Base-by-base conservation (phyloP, 1,140 invertebrate genomes). In the Oryctes rhinoceros region DNA sequence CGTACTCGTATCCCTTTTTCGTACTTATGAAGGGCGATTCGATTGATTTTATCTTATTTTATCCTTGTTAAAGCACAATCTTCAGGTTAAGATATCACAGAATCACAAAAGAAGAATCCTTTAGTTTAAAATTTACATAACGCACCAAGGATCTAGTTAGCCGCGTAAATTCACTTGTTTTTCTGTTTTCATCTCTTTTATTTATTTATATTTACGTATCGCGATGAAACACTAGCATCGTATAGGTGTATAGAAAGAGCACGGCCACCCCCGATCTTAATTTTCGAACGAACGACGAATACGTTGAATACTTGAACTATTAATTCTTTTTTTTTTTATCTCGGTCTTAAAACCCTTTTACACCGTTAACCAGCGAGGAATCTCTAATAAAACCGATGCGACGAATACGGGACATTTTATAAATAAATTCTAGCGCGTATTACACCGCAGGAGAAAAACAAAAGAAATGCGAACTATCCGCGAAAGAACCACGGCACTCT, bases 131-230 rank as follows among this genome's bases (percentile, higher is more conserved):
- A 44, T 7, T 44, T 44, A 44, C 9, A 44, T 44, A 53, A 59
- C 5, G 18, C 53, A 59, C 53, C 53, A 18, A 4, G 3, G 4
- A 59, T 59, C 18, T 59, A 53, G n/a, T 53, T 53, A n/a, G 49
- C 49, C 11, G 53, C 39, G 39, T 44, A 44, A 44, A 59, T 59
- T n/a, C 53, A 59, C 53, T 59, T 59, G 53, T 59, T 59, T 59
- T 15, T 53, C 2, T 2, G 24, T 53, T 53, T 53, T 53, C 49
- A 13, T 53, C n/a, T 53, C 13, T 48, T 48, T 48, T 48, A 10
- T 48, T 48, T 15, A 30, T 30, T 30, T 30, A 30, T 30, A 30
- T 30, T 30, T 30, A 30, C 2, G 24, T 30, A 30, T 30, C 24
- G 24, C n/a, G 2, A 30, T 30, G 24, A 30, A 30, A 44, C 39